Base-by-base conservation (phyloP, 2,888 invertebrate species). In the Busseola fusca region DNA sequence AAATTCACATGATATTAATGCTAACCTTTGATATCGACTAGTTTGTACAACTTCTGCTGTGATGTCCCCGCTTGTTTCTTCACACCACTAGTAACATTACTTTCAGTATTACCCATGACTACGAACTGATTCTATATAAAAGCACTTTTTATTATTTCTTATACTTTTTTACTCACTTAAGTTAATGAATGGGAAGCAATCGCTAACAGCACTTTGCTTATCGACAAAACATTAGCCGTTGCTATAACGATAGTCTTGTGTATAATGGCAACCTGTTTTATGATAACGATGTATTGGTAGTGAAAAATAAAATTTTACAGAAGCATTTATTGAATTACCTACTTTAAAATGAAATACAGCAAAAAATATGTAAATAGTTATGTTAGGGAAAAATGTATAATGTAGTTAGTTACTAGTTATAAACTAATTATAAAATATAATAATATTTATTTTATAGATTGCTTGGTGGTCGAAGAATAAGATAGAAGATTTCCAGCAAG, bases 51-150 rank as follows among this genome's bases (percentile, higher is more conserved):
- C 67, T 97, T 97, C 89, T 98, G 97, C 40, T 97, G 96, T 3
- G 98, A 97, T 21, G 97, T 97, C 34, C 98, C 98, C 4, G 99
- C 99, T 92, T 99, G 99, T 84, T 98, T 98, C 92, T 99, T 99
- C 27, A 99, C 99, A 58, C 98, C 99, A 92, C 98, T 98, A 0
- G 98, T 98, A 1, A 99, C 99, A 93, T 98, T 98, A 87, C 98
- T 98, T 88, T 98, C 98, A 4, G 98, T 98, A 96, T 98, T 98
- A 90, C 98, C 98, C 98, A 85, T 85, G 97, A 97, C 52, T 48
- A 21, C 21, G 56, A 37, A 59, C 10, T 12, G 0, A 1, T 40
- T 34, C 3, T 25, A 37, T 14, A 0, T 18, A 45, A 30, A 6
- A 18, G 0, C n/a, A 25, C 7, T 40, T 30, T 52, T 63, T 34